Conservation (phyloP, 2,888 invertebrate species). For the Plebejus anna region DNA sequence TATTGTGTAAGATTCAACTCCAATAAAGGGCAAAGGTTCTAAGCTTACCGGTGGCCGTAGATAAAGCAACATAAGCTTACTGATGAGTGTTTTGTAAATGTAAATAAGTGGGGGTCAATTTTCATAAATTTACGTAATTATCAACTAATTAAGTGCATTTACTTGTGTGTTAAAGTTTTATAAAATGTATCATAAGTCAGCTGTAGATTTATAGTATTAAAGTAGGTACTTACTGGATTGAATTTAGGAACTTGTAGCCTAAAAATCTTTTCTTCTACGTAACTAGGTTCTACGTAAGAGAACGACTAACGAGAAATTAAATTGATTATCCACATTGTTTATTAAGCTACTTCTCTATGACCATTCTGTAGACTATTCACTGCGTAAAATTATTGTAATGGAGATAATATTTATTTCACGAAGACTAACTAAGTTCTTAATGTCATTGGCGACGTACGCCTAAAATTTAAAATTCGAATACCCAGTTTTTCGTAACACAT, state of each 20-base stretch:
- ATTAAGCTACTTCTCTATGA: too few relatives aligned
- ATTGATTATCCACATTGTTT: too few relatives aligned
- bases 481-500: not conserved
- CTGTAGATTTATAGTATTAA: not conserved
- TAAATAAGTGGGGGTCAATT: not conserved
- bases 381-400: too few relatives aligned
- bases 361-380: too few relatives aligned
- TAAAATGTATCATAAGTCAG: not conserved
- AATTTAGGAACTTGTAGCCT: not conserved
- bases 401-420: too few relatives aligned
- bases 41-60: conserved; percentile 10
- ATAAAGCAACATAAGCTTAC: not conserved
- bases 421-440: not conserved
- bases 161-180: not conserved
- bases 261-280: too few relatives aligned
- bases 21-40: conserved; percentile 13
- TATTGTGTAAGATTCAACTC: conserved; percentile 9
- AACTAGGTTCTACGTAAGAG: too few relatives aligned
- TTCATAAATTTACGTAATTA: conserved; percentile 17
- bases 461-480: not conserved
- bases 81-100: not conserved
- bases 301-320: too few relatives aligned
- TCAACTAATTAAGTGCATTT: not conserved
- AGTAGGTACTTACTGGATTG: not conserved
- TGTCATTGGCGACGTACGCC: not conserved